Base-by-base conservation (phyloP, 2,113 vertebrate species). In the sheep (Ovis aries) region DNA sequence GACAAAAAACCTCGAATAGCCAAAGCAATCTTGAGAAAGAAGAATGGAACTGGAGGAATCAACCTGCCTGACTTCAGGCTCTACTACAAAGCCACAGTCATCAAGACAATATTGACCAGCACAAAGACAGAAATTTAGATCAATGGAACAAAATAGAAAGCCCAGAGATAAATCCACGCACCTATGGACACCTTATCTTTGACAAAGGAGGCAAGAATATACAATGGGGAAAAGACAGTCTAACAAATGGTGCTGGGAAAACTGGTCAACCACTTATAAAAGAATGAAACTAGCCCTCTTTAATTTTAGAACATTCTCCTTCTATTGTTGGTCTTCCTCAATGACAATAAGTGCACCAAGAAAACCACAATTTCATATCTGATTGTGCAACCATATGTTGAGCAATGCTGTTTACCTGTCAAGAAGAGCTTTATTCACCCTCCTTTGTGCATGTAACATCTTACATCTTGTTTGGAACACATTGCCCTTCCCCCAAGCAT, bases 321-420 rank as follows among this genome's bases (percentile, higher is more conserved):
- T 45, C 33, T 17, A 6, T 74, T n/a, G 6, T 14, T 7, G 31
- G 14, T 59, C 59, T 88, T 89, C 23, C 59, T 45, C 23, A 85
- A 14, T 9, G 48, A 48, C 94, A n/a, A 29, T 3, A 55, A 36
- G 52, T 33, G 31, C 40, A 29, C 21, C 33, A 19, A 15, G 52
- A 12, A 53, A 92, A 29, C 29, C 43, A 36, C 13, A 17, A 10
- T 19, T 60, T 67, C 23, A 4, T 10, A 3, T 25, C 7, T 50
- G 81, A 7, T 29, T 29, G 43, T n/a, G 36, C 9, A 80, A 48
- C 12, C 29, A 25, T 4, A 8, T 2, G 31, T 43, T 1, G 13
- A 31, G 9, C 59, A 8, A 12, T 4, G 25, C 4, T 10, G 4
- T 14, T 43, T 17, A 7, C 5, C 7, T n/a, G 17, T 8, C 45